Conservation (phyloP, 2,888 invertebrate species). For the Drosophila cracens region DNA sequence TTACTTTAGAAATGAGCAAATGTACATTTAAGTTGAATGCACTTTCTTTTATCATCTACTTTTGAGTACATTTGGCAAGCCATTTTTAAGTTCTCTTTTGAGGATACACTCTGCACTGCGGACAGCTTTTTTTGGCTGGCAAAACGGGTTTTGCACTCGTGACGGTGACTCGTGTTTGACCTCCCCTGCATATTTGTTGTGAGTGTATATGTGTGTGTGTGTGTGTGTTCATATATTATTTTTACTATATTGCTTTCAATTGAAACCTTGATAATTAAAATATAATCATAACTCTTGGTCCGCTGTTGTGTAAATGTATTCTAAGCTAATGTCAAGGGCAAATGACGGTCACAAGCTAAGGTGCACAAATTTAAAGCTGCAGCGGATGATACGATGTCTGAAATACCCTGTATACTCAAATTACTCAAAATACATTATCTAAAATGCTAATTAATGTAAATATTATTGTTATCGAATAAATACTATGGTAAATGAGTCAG, state of each 20-base stretch:
- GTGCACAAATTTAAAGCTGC: background rate
- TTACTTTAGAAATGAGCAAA: background rate
- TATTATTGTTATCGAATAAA: background rate
- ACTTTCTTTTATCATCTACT: slow-evolving; percentile 26
- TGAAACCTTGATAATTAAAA: slow-evolving; percentile 37
- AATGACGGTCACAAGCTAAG: slow-evolving; percentile 37
- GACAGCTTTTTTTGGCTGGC: slow-evolving; percentile 4
- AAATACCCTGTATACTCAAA: slow-evolving; percentile 15
- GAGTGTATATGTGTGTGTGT: background rate
- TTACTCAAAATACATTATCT: background rate
- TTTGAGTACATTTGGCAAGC: slow-evolving; percentile 17
- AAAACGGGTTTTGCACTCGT: slow-evolving; percentile 42
- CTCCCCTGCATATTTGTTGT: slow-evolving; percentile 19
- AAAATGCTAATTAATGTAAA: background rate
- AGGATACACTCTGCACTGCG: background rate
- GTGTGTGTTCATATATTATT: background rate
- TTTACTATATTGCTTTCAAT: slow-evolving; percentile 19
- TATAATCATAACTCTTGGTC: slow-evolving; percentile 25
- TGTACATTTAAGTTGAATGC: slow-evolving; percentile 35
- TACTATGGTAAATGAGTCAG: slow-evolving; percentile 15
- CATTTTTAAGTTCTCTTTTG: background rate
- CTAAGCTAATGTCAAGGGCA: slow-evolving; percentile 37
- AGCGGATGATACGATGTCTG: background rate
- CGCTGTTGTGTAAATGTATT: slow-evolving; percentile 3
- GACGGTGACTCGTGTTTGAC: slow-evolving; percentile 43